Conservation (phyloP, 2,113 vertebrate species). For the Polypterus bichir region DNA sequence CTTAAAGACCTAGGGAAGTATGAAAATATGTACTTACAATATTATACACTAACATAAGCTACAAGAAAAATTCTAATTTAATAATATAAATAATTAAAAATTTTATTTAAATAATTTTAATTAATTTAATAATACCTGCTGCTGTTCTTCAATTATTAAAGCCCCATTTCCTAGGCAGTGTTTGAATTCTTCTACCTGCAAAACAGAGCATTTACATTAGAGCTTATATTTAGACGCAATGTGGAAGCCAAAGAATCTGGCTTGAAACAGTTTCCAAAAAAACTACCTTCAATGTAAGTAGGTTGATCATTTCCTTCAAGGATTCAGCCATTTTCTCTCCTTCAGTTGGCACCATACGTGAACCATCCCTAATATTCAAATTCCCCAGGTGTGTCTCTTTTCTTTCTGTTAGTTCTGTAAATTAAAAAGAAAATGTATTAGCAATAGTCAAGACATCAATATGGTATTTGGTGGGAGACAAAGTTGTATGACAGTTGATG, state of each 20-base stretch:
- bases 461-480: too few relatives aligned
- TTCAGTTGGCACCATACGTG: conserved; percentile 34
- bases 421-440: too few relatives aligned
- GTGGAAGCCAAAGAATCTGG: conserved; percentile 2
- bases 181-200: conserved; percentile 72
- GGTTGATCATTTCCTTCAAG: conserved; percentile 58
- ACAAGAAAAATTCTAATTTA: not conserved
- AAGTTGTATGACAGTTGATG: too few relatives aligned
- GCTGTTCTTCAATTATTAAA: conserved; percentile 42
- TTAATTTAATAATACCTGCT: conserved; percentile 46
- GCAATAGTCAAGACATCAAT: too few relatives aligned
- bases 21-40: not conserved
- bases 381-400: too few relatives aligned
- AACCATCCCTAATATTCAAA: too few relatives aligned
- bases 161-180: conserved; percentile 35
- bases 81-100: not conserved
- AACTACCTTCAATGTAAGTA: conserved; percentile 64
- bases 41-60: not conserved
- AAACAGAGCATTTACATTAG: not conserved
- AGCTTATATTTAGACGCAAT: too few relatives aligned
- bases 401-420: too few relatives aligned
- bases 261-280: conserved; percentile 14
- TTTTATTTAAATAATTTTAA: not conserved
- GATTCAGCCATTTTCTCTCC: conserved; percentile 66
- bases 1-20: conserved; percentile 48